These are phyloP conservation scores for Brevipalpus yothersi DNA, from an alignment of 1,140 invertebrate genomes.

Conservation along the genomic window DNA sequence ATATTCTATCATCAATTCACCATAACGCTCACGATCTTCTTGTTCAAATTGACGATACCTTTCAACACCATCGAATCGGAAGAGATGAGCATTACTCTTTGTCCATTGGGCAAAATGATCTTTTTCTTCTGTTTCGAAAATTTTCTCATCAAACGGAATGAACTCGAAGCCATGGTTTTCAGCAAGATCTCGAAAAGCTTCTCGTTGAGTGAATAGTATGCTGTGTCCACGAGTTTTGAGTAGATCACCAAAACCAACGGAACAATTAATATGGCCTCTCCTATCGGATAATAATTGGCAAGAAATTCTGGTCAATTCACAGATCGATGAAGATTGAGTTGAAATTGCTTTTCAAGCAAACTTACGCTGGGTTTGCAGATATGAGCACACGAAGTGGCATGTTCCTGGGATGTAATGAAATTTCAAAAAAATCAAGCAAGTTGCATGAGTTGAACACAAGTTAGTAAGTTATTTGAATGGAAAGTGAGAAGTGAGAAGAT, in stretches of 20 bases:
- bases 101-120: neutral
- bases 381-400: no score
- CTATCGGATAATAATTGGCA: neutral
- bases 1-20: neutral
- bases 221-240: neutral
- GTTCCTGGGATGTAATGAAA: no score
- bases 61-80: neutral
- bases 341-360: no score
- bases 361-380: no score
- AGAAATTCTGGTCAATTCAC: no score
- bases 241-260: neutral
- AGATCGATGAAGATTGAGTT: no score
- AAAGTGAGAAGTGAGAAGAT: no score
- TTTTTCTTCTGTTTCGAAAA: neutral
- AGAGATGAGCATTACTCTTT: neutral
- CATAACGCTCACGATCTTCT: neutral
- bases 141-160: neutral
- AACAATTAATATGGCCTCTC: neutral
- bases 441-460: no score
- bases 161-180: neutral
- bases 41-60: neutral
- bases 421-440: no score
- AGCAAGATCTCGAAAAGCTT: neutral
- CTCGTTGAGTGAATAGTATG: neutral
- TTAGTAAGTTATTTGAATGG: no score